Conservation (phyloP, 35 echinoderm and acorn worm genomes). For the Eucidaris tribuloides region DNA sequence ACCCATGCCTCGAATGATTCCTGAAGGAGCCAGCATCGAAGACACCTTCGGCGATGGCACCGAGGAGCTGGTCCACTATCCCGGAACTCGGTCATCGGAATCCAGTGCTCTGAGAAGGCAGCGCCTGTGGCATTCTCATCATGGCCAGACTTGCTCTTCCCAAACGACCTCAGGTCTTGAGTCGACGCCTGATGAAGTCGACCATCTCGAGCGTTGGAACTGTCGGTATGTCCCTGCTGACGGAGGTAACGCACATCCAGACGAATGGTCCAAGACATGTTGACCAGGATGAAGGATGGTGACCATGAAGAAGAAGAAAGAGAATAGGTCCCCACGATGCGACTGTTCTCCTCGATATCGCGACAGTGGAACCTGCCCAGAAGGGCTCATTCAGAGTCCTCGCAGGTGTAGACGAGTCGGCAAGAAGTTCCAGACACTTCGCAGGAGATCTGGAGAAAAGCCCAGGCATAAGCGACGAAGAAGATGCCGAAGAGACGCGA, state of each 20-base stretch:
- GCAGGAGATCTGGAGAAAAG: conserved; percentile 69
- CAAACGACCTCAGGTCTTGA: conserved; percentile 63
- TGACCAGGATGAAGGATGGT: conserved; percentile 89
- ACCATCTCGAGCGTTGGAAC: conserved; percentile 87
- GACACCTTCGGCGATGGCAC: conserved; percentile 84
- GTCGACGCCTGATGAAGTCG: conserved; percentile 77
- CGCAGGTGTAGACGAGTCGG: conserved; percentile 82
- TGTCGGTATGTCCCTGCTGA: conserved; percentile 66
- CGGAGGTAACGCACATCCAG: conserved; percentile 77
- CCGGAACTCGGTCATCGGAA: conserved; percentile 60
- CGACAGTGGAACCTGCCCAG: conserved; percentile 76
- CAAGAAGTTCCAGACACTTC: conserved; percentile 64
- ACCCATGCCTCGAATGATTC: conserved; percentile 51
- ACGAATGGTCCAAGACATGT: conserved; percentile 95
- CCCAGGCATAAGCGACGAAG: conserved; percentile 70
- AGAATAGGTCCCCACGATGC: conserved; percentile 56
- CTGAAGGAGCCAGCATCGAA: conserved; percentile 69
- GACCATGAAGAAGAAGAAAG: conserved; percentile 87
- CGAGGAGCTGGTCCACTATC: conserved; percentile 87
- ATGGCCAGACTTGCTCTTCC: conserved; percentile 14
- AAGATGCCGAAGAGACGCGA: conserved; percentile 81
- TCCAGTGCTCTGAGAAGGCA: conserved; percentile 3
- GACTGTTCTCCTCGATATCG: conserved; percentile 30
- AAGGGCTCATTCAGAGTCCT: conserved; percentile 56
- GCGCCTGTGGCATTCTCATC: conserved; percentile 7